Conservation (phyloP, 2,113 vertebrate genomes). For the human region DNA sequence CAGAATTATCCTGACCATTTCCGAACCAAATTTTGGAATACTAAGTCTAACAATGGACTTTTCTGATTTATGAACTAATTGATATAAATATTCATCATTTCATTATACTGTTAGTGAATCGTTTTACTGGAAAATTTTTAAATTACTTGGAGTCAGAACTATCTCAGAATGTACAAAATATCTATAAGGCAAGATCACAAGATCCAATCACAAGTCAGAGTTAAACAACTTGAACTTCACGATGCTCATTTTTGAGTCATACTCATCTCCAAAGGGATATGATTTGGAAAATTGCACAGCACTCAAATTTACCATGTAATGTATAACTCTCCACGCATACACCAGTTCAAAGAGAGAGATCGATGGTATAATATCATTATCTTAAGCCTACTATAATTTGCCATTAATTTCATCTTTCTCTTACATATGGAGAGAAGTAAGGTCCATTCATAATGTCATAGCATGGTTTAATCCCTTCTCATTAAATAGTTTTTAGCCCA, state of each 20-base stretch:
- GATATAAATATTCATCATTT: conserved; percentile 29
- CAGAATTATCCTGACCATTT: not conserved
- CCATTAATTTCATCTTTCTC: not conserved
- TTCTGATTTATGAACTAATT: conserved; percentile 31
- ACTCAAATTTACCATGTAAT: not conserved
- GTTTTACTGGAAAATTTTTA: conserved; percentile 19
- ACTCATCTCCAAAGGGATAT: not conserved
- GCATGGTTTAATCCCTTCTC: not conserved
- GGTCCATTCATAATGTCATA: not conserved
- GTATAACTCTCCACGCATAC: accelerated
- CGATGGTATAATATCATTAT: accelerated
- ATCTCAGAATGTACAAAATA: not conserved
- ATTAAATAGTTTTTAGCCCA: not conserved
- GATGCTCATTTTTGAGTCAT: not conserved
- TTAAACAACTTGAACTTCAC: no score
- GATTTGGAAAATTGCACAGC: not conserved
- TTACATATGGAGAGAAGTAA: not conserved
- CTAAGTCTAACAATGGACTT: not conserved
- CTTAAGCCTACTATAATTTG: not conserved
- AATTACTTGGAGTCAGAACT: conserved; percentile 5
- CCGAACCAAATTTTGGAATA: not conserved
- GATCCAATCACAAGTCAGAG: not conserved
- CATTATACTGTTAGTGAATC: not conserved
- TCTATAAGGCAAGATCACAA: not conserved
- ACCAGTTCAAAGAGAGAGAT: not conserved